These are phyloP conservation scores for Ptilonorhynchus violaceus DNA, from an alignment of 2,113 vertebrate genomes.

Conservation along the genomic window DNA sequence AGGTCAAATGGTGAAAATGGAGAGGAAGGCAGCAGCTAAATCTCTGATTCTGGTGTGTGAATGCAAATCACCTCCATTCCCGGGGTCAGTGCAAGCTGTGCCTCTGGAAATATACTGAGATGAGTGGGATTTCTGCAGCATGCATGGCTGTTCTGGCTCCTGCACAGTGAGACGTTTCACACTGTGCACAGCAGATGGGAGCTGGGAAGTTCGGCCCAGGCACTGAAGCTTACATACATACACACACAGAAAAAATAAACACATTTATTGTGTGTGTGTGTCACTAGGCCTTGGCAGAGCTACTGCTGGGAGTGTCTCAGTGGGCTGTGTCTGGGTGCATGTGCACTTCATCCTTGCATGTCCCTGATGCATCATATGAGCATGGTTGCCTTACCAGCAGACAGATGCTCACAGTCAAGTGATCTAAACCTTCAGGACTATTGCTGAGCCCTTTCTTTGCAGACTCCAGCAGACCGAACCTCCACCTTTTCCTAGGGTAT, in stretches of 20 bases:
- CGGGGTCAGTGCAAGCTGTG: neutral
- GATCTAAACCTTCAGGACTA: neutral
- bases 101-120: neutral
- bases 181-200: slow-evolving; percentile 50
- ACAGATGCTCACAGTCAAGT: accelerated
- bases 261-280: neutral
- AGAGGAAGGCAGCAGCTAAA: neutral
- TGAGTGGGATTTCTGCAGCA: slow-evolving; percentile 16
- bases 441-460: neutral
- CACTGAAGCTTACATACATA: neutral
- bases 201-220: slow-evolving; percentile 4
- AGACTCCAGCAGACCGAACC: neutral
- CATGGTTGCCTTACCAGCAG: accelerated
- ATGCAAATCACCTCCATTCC: neutral
- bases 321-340: neutral
- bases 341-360: neutral
- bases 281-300: neutral
- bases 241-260: neutral
- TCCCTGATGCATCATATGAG: neutral
- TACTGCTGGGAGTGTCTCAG: neutral
- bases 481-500: neutral
- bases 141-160: neutral
- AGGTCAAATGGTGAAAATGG: neutral
- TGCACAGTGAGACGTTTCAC: neutral
- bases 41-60: neutral